Conservation (phyloP, 2,113 vertebrate species). For the Campylomormyrus tamandua region DNA sequence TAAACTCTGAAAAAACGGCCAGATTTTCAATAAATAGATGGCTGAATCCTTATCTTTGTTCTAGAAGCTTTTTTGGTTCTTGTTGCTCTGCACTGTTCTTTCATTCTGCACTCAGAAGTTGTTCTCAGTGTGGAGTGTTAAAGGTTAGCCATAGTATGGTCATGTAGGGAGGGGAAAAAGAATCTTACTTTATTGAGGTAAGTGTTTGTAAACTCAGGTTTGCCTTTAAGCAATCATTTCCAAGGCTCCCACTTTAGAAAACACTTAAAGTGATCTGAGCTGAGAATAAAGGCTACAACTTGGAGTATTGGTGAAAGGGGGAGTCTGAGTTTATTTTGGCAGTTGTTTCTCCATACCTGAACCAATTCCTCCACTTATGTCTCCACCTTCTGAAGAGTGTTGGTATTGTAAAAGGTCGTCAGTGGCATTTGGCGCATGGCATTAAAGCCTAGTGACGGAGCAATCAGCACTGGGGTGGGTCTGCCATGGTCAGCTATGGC, state of each 20-base stretch:
- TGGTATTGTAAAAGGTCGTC: not conserved
- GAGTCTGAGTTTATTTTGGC: constrained; percentile 4
- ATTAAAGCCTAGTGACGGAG: not conserved
- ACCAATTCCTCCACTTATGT: not conserved
- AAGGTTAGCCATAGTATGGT: not conserved
- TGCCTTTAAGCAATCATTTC: not conserved
- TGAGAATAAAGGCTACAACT: not conserved
- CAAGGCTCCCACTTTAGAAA: not conserved
- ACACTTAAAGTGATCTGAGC: not conserved
- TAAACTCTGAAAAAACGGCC: not conserved
- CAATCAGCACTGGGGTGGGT: not conserved
- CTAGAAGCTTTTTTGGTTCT: not conserved
- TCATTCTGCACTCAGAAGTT: not conserved
- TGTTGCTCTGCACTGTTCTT: not conserved
- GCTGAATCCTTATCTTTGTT: not conserved
- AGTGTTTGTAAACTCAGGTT: not conserved
- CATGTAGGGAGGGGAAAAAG: not conserved
- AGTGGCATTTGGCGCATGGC: not conserved
- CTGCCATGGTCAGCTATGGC: not conserved
- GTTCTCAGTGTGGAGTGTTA: not conserved
- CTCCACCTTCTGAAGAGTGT: not conserved
- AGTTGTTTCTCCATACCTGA: not conserved
- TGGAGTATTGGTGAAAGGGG: not conserved
- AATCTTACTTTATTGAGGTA: not conserved
- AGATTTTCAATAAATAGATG: not conserved